Evolutionary conservation across 2,797 vertebrate genomes (phyloP).

Genomic region (Danio albolineatus): DNA sequence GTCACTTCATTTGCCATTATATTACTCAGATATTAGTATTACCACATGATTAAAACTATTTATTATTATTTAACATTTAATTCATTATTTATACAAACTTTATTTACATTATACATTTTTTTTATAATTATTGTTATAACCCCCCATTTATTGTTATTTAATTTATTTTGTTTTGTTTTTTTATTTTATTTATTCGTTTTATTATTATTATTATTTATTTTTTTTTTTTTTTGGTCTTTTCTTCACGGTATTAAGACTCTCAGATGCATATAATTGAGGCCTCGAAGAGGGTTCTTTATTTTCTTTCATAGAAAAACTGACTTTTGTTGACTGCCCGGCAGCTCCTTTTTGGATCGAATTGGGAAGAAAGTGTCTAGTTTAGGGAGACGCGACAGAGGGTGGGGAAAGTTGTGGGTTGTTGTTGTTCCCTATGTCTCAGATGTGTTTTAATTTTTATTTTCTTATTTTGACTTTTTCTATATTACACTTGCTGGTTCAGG

Average conservation of each 20-base stretch:
- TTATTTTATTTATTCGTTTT: too few species aligned
- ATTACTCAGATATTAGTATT: too few species aligned
- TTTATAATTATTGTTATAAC: too few species aligned
- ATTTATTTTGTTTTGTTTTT: too few species aligned
- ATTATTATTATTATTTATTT: neutral
- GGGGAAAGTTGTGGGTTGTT: neutral
- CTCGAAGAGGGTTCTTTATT: neutral
- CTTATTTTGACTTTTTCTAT: neutral
- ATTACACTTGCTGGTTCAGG: neutral
- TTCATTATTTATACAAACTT: too few species aligned
- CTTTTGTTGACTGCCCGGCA: neutral
- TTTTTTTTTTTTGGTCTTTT: neutral
- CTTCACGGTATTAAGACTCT: neutral
- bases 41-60: too few species aligned
- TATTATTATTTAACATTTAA: too few species aligned
- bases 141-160: neutral
- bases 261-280: neutral
- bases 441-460: neutral
- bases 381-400: neutral
- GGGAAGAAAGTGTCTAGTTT: neutral
- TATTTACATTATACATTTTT: too few species aligned
- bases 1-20: neutral
- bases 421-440: neutral
- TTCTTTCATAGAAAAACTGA: neutral
- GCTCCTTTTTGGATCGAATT: conserved; percentile 7